Evolutionary conservation across 2,797 vertebrate genomes (phyloP), one percentile per base, ranked within the genome.

Genomic region (Peromyscus eremicus): DNA sequence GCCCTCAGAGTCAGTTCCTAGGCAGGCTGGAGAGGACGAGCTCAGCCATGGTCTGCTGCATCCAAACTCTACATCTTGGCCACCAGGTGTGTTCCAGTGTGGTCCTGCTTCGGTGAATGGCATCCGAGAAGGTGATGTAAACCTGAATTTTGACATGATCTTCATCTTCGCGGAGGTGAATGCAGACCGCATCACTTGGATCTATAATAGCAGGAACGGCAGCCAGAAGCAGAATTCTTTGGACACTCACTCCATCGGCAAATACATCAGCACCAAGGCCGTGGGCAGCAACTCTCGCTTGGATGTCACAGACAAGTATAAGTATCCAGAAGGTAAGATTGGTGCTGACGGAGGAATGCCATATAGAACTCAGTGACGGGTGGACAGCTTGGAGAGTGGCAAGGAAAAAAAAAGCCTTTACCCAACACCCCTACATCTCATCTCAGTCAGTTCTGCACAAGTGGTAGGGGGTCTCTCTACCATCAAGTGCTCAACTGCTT

Each of bases 191-290:
- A 95, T 98, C 97, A 98, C 98, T 90, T 99, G 98, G 98, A 97
- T 98, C 46, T 94, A 98, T 0, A 75, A 98, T 1, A 1, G 16
- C 0, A 0, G 0, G 4, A 97, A 75, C 0, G 83, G 92, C 49
- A 92, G 62, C 27, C 95, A 91, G 85, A 98, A 95, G 32, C 87
- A 95, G 87, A 98, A 97, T 2, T 96, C 96, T 43, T 84, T 97
- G 0, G 93, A 98, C 19, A 91, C 98, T 12, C 90, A 70, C 3
- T 60, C 43, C 4, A 89, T 99, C 32, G 99, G 99, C 68, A 98
- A 62, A 64, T 98, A 98, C 97, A 99, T 99, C 98, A 99, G 99
- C 98, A 99, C 99, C 88, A 99, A 99, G 97, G 99, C 99, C 0
- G 98, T 99, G 75, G 99, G 99, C 4, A 98, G 99, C 75, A 97